Conservation (phyloP, 2,113 vertebrate genomes). For the Apaloderma vittatum region DNA sequence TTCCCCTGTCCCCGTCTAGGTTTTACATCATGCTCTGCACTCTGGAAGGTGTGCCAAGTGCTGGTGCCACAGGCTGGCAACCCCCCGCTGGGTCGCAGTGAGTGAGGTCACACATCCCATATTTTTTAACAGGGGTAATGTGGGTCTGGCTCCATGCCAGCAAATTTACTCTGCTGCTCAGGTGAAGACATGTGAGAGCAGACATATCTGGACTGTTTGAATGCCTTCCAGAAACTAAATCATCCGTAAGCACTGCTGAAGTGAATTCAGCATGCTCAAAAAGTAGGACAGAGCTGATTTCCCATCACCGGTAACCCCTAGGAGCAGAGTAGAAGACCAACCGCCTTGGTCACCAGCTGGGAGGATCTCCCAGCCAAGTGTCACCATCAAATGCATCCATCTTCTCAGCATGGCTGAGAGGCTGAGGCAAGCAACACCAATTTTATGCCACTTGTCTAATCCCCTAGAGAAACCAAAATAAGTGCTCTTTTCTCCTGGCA, state of each 20-base stretch:
- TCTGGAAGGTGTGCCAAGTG: neutral
- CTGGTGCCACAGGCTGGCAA: neutral
- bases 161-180: neutral
- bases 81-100: fast-evolving
- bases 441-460: neutral
- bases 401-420: fast-evolving
- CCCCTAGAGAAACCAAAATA: neutral
- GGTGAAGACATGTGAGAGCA: neutral
- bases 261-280: neutral
- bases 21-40: neutral
- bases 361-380: neutral
- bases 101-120: fast-evolving
- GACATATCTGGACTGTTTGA: neutral
- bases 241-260: neutral
- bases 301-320: neutral
- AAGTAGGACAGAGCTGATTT: conserved; percentile 14
- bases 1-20: neutral
- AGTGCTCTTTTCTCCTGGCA: neutral
- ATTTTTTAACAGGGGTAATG: neutral
- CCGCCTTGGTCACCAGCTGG: neutral
- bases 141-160: neutral
- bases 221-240: conserved; percentile 11
- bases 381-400: neutral
- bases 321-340: neutral
- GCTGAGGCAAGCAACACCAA: neutral